Evolutionary conservation across 2,113 vertebrate genomes (phyloP).

Genomic region (Haplotaxodon microlepis): DNA sequence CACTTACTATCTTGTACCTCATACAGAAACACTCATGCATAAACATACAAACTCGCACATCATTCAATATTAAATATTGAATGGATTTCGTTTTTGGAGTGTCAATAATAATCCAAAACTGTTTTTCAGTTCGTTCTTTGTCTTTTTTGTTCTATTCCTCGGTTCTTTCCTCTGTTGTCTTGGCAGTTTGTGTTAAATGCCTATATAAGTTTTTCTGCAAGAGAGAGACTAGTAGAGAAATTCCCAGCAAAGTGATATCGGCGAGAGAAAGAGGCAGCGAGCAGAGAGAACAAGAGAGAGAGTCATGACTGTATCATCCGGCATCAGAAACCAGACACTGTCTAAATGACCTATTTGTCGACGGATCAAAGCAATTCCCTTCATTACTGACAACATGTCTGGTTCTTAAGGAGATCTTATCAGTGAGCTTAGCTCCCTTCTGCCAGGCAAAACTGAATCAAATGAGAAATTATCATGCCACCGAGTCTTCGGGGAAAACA

Average conservation of each 20-base stretch:
- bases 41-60: not conserved
- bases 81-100: conserved; percentile 37
- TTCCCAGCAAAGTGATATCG: not conserved
- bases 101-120: conserved; percentile 18
- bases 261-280: not conserved
- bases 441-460: conserved; percentile 64
- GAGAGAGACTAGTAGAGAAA: not conserved
- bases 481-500: conserved; percentile 48
- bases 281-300: not conserved
- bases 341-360: conserved; percentile 75
- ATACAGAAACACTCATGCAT: not conserved
- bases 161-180: not conserved
- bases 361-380: conserved; percentile 71
- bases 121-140: not conserved
- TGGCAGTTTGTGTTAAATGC: not conserved
- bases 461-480: conserved; percentile 64
- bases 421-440: conserved; percentile 62
- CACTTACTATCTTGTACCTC: not conserved
- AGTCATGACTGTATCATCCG: conserved; percentile 38
- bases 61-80: conserved; percentile 31
- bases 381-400: conserved; percentile 74
- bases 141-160: not conserved
- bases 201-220: not conserved
- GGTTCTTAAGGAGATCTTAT: conserved; percentile 70
- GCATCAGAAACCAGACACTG: conserved; percentile 60